A percentile compares a stretch with the other conserved stretches of the same genome.
phyloP scores from a whole-genome alignment of 2,888 invertebrate species.

The Cheilosia impressa region DNA sequence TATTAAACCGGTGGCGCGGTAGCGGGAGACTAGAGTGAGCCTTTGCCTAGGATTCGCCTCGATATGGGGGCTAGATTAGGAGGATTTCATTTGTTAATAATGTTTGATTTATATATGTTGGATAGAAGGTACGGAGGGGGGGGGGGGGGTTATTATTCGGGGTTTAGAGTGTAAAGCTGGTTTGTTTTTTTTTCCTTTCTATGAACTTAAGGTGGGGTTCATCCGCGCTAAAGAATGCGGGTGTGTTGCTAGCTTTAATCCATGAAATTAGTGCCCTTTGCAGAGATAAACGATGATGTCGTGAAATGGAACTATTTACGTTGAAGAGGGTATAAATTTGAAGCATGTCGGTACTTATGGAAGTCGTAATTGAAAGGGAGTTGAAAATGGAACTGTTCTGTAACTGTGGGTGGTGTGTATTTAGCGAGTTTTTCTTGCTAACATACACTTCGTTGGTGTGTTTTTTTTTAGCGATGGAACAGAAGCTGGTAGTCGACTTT shows the following conservation, averaged over 20 bases:
- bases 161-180: conserved; percentile 37
- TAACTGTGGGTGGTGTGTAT: too few species aligned
- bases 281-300: neutral
- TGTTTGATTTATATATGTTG: conserved; percentile 59
- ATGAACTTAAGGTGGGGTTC: conserved; percentile 26
- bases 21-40: neutral
- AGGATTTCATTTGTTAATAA: conserved; percentile 74
- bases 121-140: neutral
- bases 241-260: conserved; percentile 52
- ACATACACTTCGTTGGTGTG: too few species aligned
- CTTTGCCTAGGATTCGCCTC: conserved; percentile 21
- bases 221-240: conserved; percentile 4
- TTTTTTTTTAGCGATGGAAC: too few species aligned
- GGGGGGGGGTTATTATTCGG: conserved; percentile 31
- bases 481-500: too few species aligned
- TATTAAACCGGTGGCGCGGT: conserved; percentile 22
- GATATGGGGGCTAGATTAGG: conserved; percentile 40
- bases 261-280: conserved; percentile 36
- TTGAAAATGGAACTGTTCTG: neutral
- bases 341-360: neutral
- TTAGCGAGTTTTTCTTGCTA: too few species aligned
- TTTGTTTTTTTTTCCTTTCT: conserved; percentile 35
- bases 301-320: conserved; percentile 9
- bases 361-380: neutral
- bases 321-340: neutral